Evolutionary conservation across 1,140 invertebrate species (phyloP).

Genomic region (Nautilus pompilius): DNA sequence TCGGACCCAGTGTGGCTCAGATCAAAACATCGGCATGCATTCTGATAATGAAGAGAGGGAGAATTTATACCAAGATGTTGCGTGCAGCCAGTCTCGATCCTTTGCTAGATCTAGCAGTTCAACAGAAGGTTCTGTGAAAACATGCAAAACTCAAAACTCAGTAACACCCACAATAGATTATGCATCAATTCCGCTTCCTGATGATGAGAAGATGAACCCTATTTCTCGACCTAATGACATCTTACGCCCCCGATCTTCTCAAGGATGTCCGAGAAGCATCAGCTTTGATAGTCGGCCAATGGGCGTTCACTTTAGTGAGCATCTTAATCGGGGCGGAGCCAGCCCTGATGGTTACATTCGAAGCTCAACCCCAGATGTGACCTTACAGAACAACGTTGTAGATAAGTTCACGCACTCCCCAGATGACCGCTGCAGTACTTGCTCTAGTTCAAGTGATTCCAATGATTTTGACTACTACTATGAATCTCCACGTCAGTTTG

Average conservation of each 20-base stretch:
- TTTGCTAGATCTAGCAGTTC: background rate
- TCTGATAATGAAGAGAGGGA: background rate
- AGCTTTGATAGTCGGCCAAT: constrained; percentile 43
- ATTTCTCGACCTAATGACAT: constrained; percentile 32
- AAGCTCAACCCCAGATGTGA: background rate
- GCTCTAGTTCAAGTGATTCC: constrained; percentile 46
- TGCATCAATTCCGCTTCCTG: constrained; percentile 26
- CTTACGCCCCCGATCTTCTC: constrained; percentile 3
- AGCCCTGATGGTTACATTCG: background rate
- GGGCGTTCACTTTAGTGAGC: background rate
- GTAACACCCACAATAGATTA: constrained; percentile 2
- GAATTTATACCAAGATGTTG: background rate
- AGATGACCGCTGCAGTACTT: constrained; percentile 46
- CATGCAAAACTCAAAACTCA: constrained; percentile 24
- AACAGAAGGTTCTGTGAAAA: constrained; percentile 5
- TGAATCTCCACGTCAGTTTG: constrained; percentile 19
- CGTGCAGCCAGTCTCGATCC: background rate
- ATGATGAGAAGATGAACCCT: constrained; percentile 47
- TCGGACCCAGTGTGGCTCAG: constrained; percentile 36
- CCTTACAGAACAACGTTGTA: background rate
- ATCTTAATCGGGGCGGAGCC: background rate
- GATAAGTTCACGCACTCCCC: constrained; percentile 10
- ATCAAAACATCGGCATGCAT: constrained; percentile 37
- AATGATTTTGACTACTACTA: constrained; percentile 42
- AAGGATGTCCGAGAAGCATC: constrained; percentile 38